Conservation (phyloP, 2,797 vertebrate genomes). For the Myripristis jacobus region DNA sequence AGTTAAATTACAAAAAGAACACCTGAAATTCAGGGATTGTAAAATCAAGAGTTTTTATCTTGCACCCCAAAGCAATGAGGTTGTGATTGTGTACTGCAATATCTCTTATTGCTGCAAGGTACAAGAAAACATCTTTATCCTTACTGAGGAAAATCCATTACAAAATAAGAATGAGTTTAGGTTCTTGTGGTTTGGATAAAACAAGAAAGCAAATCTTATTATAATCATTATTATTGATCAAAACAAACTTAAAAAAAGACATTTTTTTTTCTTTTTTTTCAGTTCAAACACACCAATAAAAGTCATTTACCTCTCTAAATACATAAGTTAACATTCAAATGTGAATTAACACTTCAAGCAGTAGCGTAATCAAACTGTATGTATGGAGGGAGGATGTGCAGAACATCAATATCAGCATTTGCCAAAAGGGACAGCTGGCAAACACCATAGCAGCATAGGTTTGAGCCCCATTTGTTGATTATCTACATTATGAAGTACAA, state of each 20-base stretch:
- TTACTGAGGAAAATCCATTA: conserved; percentile 36
- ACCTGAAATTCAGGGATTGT: conserved; percentile 50
- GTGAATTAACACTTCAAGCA: conserved; percentile 81
- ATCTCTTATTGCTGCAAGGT: conserved; percentile 63
- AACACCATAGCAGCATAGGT: conserved; percentile 77
- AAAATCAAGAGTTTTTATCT: conserved; percentile 55
- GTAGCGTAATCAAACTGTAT: conserved; percentile 66
- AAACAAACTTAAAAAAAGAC: conserved; percentile 51
- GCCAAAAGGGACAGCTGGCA: conserved; percentile 56
- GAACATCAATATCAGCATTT: conserved; percentile 51
- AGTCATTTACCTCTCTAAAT: conserved; percentile 67
- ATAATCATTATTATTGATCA: conserved; percentile 59
- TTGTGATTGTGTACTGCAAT: conserved; percentile 75
- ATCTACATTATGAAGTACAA: conserved; percentile 57
- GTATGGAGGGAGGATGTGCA: conserved; percentile 51
- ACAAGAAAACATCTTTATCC: conserved; percentile 51
- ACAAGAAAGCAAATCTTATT: conserved; percentile 61
- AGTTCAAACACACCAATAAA: conserved; percentile 66
- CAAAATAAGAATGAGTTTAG: conserved; percentile 46
- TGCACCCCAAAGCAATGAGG: conserved; percentile 54
- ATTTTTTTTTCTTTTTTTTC: conserved; percentile 46
- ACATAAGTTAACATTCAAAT: conserved; percentile 84
- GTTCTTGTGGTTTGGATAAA: conserved; percentile 50
- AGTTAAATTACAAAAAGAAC: conserved; percentile 50
- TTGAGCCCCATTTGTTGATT: conserved; percentile 68